Conservation (phyloP, 2,113 vertebrate species). For the Sylvicapra grimmia region DNA sequence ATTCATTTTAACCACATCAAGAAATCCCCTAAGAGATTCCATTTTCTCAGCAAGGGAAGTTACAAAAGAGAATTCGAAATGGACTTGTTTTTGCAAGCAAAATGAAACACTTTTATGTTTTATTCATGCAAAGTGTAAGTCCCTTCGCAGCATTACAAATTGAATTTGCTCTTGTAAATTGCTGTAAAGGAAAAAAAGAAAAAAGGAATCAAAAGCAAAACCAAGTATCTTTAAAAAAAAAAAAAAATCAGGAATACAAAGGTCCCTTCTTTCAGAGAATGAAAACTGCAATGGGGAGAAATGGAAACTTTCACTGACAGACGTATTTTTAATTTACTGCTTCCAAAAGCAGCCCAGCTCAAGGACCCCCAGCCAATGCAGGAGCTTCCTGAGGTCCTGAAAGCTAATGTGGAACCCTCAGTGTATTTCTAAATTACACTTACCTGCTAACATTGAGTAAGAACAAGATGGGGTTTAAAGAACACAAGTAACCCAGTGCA, state of each 20-base stretch:
- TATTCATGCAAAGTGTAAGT: constrained; percentile 74
- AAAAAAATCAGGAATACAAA: constrained; percentile 22
- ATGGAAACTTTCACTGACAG: background rate
- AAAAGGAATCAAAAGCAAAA: constrained; percentile 50
- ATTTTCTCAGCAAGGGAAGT: constrained; percentile 56
- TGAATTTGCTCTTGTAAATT: constrained; percentile 66
- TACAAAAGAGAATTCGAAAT: constrained; percentile 63
- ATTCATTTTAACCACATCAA: constrained; percentile 48
- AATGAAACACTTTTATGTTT: constrained; percentile 74
- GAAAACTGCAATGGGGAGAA: background rate
- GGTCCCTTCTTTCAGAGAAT: background rate
- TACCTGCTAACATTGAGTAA: background rate
- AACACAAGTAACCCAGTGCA: background rate
- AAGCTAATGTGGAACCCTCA: background rate
- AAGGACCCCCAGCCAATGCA: background rate
- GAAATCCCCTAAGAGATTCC: constrained; percentile 56
- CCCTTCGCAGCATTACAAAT: constrained; percentile 64
- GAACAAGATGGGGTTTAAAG: background rate
- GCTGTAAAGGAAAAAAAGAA: constrained; percentile 40
- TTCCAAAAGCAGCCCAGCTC: background rate
- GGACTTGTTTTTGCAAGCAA: constrained; percentile 58
- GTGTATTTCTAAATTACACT: background rate
- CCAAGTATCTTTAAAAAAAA: background rate
- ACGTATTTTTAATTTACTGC: background rate
- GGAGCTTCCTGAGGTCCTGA: background rate